These are phyloP conservation scores for Meiosimyza platycephala DNA, from an alignment of 2,888 invertebrate genomes.

Conservation along the genomic window DNA sequence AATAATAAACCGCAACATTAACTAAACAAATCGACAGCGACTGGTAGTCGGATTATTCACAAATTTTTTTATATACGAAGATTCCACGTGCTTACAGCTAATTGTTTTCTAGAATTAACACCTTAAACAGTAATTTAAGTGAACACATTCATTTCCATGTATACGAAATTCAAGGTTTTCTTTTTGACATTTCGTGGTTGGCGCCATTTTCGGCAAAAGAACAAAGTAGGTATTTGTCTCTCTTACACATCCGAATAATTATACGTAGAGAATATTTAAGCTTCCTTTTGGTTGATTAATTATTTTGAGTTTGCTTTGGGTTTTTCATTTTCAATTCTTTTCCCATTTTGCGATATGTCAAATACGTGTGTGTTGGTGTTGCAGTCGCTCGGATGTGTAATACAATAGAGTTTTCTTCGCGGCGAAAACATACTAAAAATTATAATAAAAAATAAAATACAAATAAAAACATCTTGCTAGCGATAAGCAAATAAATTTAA, in stretches of 20 bases:
- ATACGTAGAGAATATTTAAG: slow-evolving; percentile 4
- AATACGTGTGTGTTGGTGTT: slow-evolving; percentile 12
- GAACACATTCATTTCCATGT: background rate
- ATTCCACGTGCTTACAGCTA: no score
- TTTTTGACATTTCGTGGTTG: background rate
- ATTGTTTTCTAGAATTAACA: no score
- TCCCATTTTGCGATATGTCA: slow-evolving; percentile 24
- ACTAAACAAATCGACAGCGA: no score
- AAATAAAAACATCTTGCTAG: slow-evolving; percentile 8
- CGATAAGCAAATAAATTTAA: slow-evolving; percentile 9
- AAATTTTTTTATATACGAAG: no score
- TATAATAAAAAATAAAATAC: slow-evolving; percentile 26
- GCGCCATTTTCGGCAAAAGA: slow-evolving; percentile 20
- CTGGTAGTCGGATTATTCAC: no score
- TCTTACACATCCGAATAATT: background rate
- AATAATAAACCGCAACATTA: no score
- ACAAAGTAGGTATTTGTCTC: background rate
- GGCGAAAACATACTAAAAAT: slow-evolving; percentile 44
- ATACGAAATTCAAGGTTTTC: background rate
- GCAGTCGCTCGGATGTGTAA: slow-evolving; percentile 28
- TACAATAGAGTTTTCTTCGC: slow-evolving; percentile 44
- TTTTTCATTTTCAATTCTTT: background rate
- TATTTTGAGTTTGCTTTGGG: slow-evolving; percentile 14
- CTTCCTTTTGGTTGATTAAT: slow-evolving; percentile 2
- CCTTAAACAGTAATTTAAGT: background rate